Percentiles rank a stretch among this genome's conserved stretches.
phyloP scores from a whole-genome alignment of 2,797 vertebrate genomes.

The Scolopax bukidnonensis region DNA sequence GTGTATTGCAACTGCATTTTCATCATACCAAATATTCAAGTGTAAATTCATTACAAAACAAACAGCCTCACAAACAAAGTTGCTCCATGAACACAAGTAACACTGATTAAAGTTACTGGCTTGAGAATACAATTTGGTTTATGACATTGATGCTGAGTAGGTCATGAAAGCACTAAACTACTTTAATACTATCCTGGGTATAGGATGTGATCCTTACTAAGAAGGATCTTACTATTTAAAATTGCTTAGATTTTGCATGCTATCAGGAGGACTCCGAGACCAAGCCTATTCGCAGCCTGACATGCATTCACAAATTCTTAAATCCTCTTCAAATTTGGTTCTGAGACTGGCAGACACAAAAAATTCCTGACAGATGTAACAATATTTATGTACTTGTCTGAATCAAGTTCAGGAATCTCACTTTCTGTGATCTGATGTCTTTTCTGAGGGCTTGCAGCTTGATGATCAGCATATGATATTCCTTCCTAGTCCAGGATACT shows the following conservation, averaged over 20 bases:
- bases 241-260: background rate
- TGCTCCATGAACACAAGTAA: background rate
- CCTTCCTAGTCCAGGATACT: background rate
- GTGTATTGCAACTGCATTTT: background rate
- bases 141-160: background rate
- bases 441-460: background rate
- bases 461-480: background rate
- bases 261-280: background rate
- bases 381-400: background rate
- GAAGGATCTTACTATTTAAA: background rate
- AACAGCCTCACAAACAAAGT: background rate
- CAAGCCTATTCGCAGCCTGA: background rate
- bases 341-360: background rate
- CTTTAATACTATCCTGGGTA: background rate
- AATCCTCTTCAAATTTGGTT: background rate
- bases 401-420: background rate
- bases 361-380: background rate
- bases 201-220: background rate
- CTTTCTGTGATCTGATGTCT: background rate
- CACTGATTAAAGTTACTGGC: background rate
- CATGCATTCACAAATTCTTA: fast-evolving
- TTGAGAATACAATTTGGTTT: background rate
- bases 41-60: background rate
- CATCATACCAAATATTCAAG: background rate
- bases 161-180: background rate